A percentile compares a stretch with the other conserved stretches of the same genome.
phyloP scores from a whole-genome alignment of 1,140 invertebrate species.

The Ceratoteleas bidentatus region DNA sequence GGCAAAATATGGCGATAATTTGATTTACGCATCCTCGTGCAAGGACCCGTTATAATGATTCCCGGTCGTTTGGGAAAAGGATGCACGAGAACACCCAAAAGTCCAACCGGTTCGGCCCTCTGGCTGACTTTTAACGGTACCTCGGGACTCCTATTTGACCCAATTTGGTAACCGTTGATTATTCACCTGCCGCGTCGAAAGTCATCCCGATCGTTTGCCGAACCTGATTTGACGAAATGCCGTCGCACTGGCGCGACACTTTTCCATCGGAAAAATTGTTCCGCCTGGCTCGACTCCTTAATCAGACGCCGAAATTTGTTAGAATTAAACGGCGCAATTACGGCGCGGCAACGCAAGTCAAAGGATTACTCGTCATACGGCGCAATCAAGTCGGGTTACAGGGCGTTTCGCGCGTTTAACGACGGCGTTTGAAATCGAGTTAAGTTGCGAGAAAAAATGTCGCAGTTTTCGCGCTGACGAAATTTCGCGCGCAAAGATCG shows the following conservation, averaged over 20 bases:
- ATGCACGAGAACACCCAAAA: constrained; percentile 50
- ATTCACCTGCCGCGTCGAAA: constrained; percentile 28
- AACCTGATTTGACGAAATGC: not conserved
- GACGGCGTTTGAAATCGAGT: constrained; percentile 49
- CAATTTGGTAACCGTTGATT: constrained; percentile 26
- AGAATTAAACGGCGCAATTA: constrained; percentile 29
- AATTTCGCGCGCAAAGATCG: too few species aligned
- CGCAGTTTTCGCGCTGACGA: not conserved
- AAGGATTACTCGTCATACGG: constrained; percentile 44
- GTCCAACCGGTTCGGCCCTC: constrained; percentile 43
- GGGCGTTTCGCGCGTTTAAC: constrained; percentile 50
- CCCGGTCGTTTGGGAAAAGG: constrained; percentile 21
- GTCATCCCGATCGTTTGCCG: not conserved
- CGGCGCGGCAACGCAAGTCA: constrained; percentile 24
- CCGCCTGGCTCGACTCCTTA: constrained; percentile 2
- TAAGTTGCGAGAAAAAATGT: constrained; percentile 22
- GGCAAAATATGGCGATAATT: constrained; percentile 33
- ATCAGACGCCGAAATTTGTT: constrained; percentile 23
- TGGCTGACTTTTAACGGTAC: constrained; percentile 55
- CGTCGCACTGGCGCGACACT: not conserved
- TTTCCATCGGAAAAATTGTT: too few species aligned
- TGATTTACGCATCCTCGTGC: constrained; percentile 34
- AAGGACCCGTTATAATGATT: constrained; percentile 44
- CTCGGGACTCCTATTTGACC: constrained; percentile 47
- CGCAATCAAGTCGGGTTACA: constrained; percentile 35